A percentile compares a stretch with the other conserved stretches of the same genome.
Conservation (phyloP, 1,140 invertebrate genomes). For the Ericerus pela region DNA sequence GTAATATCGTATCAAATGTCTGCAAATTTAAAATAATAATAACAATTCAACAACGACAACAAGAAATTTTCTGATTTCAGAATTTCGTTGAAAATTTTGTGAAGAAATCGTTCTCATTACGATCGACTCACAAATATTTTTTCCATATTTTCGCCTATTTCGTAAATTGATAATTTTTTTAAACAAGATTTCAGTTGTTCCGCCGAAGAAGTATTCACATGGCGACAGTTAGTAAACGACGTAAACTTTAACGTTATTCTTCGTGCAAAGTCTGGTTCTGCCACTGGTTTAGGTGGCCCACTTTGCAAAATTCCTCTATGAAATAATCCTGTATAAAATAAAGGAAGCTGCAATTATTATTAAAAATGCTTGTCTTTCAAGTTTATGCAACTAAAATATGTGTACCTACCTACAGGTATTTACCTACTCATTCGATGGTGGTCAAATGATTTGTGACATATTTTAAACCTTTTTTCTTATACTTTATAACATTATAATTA, state of each 20-base stretch:
- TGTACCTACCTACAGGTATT: no score
- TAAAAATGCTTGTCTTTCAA: no score
- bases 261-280: neutral
- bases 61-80: neutral
- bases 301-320: constrained; percentile 32
- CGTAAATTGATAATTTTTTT: neutral
- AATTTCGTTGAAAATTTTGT: no score
- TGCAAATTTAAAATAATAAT: no score
- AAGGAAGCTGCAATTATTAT: no score
- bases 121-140: neutral
- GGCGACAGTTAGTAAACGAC: neutral
- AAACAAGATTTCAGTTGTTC: neutral
- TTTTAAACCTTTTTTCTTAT: no score
- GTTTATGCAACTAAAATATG: no score
- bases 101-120: no score
- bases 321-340: constrained; percentile 24
- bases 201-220: neutral
- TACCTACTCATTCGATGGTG: no score
- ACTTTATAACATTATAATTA: no score
- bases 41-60: no score
- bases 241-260: neutral
- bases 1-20: neutral
- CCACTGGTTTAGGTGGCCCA: constrained; percentile 32
- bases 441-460: no score
- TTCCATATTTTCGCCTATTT: neutral